Percentiles rank a stretch among this genome's conserved stretches.
Conservation (phyloP, 2,888 invertebrate species). For the Schizaphis graminum region DNA sequence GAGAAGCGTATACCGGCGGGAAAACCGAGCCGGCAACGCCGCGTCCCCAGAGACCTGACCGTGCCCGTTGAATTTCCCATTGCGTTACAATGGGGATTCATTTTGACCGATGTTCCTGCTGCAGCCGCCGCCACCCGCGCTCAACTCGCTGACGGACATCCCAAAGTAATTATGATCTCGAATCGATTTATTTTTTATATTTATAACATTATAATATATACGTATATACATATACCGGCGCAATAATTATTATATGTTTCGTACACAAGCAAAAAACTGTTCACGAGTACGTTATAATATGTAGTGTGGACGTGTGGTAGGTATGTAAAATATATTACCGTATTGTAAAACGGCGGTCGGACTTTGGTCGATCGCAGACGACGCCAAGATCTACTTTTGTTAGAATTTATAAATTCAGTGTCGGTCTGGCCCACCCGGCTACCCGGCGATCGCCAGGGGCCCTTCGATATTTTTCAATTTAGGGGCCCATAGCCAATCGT, state of each 20-base stretch:
- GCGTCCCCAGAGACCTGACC: constrained; percentile 65
- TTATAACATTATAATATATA: background rate
- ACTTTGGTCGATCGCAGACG: background rate
- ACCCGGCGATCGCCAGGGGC: too few species aligned
- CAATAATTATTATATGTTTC: background rate
- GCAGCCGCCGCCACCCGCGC: background rate
- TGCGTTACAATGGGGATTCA: constrained; percentile 64
- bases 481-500: too few species aligned
- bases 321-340: background rate
- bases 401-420: too few species aligned
- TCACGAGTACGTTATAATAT: background rate
- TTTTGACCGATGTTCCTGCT: constrained; percentile 60
- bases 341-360: background rate
- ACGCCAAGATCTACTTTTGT: background rate
- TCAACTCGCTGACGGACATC: constrained; percentile 39
- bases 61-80: constrained; percentile 65
- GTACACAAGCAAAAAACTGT: background rate
- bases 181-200: constrained; percentile 37
- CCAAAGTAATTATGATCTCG: constrained; percentile 61
- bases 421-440: too few species aligned
- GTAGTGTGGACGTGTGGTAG: too few species aligned
- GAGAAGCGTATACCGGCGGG: constrained; percentile 61
- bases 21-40: constrained; percentile 65
- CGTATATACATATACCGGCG: background rate
- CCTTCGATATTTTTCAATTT: too few species aligned